Percentiles rank a stretch among this genome's conserved stretches.
phyloP scores from a whole-genome alignment of 2,113 vertebrate species.

The Podarcis muralis region DNA sequence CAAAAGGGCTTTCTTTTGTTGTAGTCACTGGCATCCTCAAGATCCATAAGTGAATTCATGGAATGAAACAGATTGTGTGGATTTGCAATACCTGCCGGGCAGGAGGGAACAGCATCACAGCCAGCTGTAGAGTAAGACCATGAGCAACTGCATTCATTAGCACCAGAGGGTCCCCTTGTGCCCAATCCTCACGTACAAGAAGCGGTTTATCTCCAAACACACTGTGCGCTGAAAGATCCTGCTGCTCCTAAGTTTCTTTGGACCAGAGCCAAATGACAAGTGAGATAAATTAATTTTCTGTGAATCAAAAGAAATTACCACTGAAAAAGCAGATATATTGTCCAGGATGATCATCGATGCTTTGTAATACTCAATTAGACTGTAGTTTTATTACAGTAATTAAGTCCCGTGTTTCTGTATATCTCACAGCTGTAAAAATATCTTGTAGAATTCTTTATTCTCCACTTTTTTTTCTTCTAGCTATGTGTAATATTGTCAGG shows the following conservation, averaged over 20 bases:
- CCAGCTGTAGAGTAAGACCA: background rate
- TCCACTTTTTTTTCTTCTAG: background rate
- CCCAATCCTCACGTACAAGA: background rate
- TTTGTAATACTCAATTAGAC: background rate
- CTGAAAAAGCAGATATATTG: background rate
- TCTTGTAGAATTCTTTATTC: background rate
- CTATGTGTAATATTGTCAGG: background rate
- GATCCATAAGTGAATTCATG: background rate
- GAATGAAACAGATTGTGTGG: background rate
- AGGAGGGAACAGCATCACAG: background rate
- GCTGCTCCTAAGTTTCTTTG: background rate
- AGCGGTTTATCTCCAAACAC: background rate
- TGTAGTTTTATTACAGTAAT: constrained; percentile 2
- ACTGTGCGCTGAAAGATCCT: background rate
- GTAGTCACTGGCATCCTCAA: background rate
- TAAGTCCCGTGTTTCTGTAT: background rate
- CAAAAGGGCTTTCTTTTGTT: no score
- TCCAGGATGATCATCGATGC: background rate
- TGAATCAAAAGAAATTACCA: background rate
- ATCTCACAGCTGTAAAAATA: constrained; percentile 16
- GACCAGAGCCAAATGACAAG: background rate
- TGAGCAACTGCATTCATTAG: background rate
- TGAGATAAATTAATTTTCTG: background rate
- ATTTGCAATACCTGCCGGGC: background rate
- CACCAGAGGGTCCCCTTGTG: background rate